Evolutionary conservation across 2,797 vertebrate species (phyloP), one percentile per base, ranked within the genome.

Genomic region (Scyliorhinus canicula): DNA sequence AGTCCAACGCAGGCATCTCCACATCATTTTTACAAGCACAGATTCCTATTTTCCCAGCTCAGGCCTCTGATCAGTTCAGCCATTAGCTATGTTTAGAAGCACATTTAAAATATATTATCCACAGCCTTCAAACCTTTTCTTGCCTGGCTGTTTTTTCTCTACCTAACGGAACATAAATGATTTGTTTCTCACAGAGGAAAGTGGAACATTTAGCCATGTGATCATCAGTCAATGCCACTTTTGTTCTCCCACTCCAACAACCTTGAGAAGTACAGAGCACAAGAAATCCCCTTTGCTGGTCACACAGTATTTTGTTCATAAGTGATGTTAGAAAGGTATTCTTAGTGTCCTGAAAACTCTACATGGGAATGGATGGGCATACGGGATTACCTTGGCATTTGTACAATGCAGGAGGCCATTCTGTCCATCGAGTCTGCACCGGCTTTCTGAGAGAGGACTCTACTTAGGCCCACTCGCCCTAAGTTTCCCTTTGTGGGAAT

Each of bases 71-170:
- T 57, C 60, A 26, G 24, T 63, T 21, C 19, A 4, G n/a, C 40
- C 16, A 24, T 24, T 4, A 7, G 60, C 40, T 91, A 91, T 91
- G 40, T 65, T 65, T 44, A 63, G 57, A 91, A 65, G 88, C 57
- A 63, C 60, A 91, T 91, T 91, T 91, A 44, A 91, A 88, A 91
- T 65, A 21, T 26, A 91, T 91, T 91, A 91, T 12, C 57, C 21
- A 65, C n/a, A 4, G 88, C n/a, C n/a, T 50, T 40, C 0, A 35
- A 50, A 93, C 8, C 26, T 1, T 93, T 71, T 26, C 3, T 71
- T n/a, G 26, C 67, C 35, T 55, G 93, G 67, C 26, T 94, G 47
- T 16, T 11, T 94, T 52, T 47, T 74, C 26, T 74, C 19, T 52
- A 74, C 47, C 67, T 74, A 94, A 74, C 6, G 44, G 93, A 93